Percentiles rank a stretch among this genome's conserved stretches.
phyloP scores from a whole-genome alignment of 2,797 vertebrate genomes.

The Phaenicophaeus curvirostris region DNA sequence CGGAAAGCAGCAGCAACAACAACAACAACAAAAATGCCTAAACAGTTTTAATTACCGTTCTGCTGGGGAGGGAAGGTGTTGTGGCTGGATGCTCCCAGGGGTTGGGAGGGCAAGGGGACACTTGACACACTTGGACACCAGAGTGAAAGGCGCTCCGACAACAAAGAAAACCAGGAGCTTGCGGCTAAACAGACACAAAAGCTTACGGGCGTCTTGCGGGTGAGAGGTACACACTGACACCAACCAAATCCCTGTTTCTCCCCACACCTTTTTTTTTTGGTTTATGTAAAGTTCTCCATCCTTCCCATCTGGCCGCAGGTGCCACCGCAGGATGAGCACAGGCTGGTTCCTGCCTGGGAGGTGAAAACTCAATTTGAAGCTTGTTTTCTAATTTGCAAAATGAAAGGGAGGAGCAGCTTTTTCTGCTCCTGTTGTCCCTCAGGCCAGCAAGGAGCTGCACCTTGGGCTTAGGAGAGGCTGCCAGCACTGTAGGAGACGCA shows the following conservation, averaged over 20 bases:
- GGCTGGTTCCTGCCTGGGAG: background rate
- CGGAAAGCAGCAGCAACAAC: constrained; percentile 39
- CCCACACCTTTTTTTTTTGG: too few species aligned
- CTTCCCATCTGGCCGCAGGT: background rate
- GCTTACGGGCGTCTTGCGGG: constrained; percentile 1
- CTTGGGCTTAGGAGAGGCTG: background rate
- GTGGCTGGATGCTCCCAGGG: constrained; percentile 43
- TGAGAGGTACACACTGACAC: constrained; percentile 2
- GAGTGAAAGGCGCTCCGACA: constrained; percentile 69
- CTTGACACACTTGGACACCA: constrained; percentile 74
- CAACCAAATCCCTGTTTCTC: background rate
- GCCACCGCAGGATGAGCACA: background rate
- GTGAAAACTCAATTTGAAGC: background rate
- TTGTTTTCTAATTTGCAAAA: background rate
- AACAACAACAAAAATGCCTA: constrained; percentile 46
- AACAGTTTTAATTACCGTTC: constrained; percentile 76
- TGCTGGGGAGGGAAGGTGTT: constrained; percentile 40
- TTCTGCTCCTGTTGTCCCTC: background rate
- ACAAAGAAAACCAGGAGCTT: constrained; percentile 71
- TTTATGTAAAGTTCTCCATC: constrained; percentile 6
- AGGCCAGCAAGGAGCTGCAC: background rate
- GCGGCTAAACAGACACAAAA: constrained; percentile 69
- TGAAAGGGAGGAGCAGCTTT: background rate
- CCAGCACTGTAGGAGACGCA: background rate
- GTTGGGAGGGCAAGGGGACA: constrained; percentile 32